Evolutionary conservation across 2,797 vertebrate species (phyloP).

Genomic region (Lagorchestes hirsutus): DNA sequence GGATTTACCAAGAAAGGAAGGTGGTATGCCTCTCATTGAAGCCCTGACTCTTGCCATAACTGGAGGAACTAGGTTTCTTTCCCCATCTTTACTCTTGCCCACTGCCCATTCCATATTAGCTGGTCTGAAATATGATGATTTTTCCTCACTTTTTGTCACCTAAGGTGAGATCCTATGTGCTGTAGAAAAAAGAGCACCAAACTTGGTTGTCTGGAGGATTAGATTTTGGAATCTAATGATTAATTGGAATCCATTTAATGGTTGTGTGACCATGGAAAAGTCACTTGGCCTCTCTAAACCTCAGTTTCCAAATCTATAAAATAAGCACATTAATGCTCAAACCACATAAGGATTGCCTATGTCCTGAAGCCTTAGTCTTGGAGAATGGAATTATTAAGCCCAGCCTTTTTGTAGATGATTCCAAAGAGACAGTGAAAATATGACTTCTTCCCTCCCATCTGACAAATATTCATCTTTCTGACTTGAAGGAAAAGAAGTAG

Average conservation of each 20-base stretch:
- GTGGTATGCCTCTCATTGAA: conserved; percentile 26
- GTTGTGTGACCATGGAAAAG: not conserved
- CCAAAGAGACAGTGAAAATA: not conserved
- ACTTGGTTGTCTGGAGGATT: not conserved
- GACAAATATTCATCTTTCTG: not conserved
- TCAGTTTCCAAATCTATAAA: not conserved
- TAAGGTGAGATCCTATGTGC: not conserved
- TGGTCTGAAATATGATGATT: not conserved
- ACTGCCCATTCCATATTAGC: not conserved
- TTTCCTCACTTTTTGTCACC: not conserved
- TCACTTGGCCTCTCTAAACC: not conserved
- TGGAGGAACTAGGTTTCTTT: not conserved
- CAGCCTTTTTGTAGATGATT: not conserved
- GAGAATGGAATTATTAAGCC: not conserved
- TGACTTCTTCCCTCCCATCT: not conserved
- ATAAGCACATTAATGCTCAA: not conserved
- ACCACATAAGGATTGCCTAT: not conserved
- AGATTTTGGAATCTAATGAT: not conserved
- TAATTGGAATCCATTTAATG: not conserved
- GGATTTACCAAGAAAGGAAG: not conserved
- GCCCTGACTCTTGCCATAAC: conserved; percentile 1
- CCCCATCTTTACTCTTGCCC: not conserved
- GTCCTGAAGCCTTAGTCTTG: not conserved
- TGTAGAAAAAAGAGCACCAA: not conserved
- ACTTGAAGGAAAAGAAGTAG: not conserved